Conservation (phyloP, 2,888 invertebrate genomes). For the Eupithecia subumbrata region DNA sequence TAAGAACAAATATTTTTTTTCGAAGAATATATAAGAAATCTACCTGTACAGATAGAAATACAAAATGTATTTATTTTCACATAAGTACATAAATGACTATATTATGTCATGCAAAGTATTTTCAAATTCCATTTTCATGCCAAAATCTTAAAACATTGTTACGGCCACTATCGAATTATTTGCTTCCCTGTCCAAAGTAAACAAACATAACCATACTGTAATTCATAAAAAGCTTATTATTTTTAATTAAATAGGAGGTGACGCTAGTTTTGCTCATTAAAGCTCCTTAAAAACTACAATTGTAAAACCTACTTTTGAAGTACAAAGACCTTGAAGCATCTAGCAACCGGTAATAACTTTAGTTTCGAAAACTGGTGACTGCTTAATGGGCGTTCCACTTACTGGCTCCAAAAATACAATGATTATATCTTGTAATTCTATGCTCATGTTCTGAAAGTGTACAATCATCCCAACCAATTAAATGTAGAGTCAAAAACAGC, state of each 20-base stretch:
- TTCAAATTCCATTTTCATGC: too few species aligned
- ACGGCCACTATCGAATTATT: background rate
- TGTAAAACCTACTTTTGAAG: background rate
- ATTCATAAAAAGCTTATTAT: background rate
- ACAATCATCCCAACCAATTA: constrained; percentile 10
- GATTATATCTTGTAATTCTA: constrained; percentile 12
- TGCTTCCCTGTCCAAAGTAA: background rate
- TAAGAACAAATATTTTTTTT: too few species aligned
- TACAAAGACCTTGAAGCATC: constrained; percentile 17
- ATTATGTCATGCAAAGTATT: too few species aligned
- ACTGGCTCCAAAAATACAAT: constrained; percentile 14
- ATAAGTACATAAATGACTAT: too few species aligned
- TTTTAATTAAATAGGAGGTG: background rate
- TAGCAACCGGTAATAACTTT: constrained; percentile 9
- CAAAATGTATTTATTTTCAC: too few species aligned
- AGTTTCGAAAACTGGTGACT: constrained; percentile 24
- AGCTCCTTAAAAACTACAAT: background rate
- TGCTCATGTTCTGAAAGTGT: constrained; percentile 9
- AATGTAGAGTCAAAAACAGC: background rate
- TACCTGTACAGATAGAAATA: too few species aligned
- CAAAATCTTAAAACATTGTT: background rate
- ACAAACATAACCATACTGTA: background rate
- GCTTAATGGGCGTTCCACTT: constrained; percentile 18
- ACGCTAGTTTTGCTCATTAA: background rate
- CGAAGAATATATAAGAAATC: too few species aligned